Conservation (phyloP, 2,113 vertebrate genomes). For the Scomber colias region DNA sequence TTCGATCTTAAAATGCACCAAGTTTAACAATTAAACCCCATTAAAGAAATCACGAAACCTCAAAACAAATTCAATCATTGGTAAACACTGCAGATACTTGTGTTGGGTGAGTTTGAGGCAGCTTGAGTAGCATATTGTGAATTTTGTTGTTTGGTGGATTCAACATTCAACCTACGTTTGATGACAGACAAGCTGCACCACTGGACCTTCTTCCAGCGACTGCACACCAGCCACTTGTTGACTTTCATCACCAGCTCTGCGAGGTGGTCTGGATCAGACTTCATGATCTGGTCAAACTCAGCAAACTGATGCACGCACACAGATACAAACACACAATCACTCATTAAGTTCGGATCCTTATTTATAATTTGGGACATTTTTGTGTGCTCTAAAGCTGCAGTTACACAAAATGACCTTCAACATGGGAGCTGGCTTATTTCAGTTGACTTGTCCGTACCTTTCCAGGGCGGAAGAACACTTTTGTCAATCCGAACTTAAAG, state of each 20-base stretch:
- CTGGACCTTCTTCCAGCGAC: conserved; percentile 97
- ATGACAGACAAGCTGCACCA: conserved; percentile 97
- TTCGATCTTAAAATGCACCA: neutral
- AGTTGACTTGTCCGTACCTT: conserved; percentile 86
- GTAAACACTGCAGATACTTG: neutral
- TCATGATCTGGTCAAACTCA: conserved; percentile 99
- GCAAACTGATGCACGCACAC: conserved; percentile 89
- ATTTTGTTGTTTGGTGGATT: neutral
- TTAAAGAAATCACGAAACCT: neutral
- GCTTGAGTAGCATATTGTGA: neutral
- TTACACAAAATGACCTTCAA: neutral
- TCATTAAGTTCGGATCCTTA: neutral
- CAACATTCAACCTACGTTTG: conserved; percentile 91
- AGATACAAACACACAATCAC: conserved; percentile 12
- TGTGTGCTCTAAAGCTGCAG: neutral
- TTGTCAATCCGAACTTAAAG: conserved; percentile 98
- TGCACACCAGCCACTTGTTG: conserved; percentile 96
- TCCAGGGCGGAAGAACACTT: conserved; percentile 98
- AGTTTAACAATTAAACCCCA: neutral
- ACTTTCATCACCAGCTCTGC: conserved; percentile 94
- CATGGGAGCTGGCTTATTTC: neutral
- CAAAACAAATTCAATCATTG: neutral
- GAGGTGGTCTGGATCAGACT: conserved; percentile 97
- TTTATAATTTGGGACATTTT: neutral
- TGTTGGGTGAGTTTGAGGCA: neutral